A percentile compares a stretch with the other conserved stretches of the same genome.
Evolutionary conservation across 2,888 invertebrate species (phyloP).

Genomic region (Lasioglossum vierecki): DNA sequence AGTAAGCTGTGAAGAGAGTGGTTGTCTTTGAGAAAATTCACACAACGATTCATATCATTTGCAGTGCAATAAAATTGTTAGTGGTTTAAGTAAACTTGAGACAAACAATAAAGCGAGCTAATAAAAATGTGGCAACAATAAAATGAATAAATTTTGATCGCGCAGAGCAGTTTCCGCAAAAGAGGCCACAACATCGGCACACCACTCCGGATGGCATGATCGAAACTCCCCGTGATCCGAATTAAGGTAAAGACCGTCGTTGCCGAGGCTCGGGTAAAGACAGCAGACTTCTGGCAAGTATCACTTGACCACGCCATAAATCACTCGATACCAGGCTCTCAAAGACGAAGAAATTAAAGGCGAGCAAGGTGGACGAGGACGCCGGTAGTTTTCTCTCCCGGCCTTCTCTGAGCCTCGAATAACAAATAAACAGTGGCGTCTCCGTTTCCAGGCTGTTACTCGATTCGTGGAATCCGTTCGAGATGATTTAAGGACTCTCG

Average conservation of each 20-base stretch:
- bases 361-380: constrained; percentile 48
- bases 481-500: constrained; percentile 37
- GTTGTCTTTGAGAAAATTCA: too few relatives aligned
- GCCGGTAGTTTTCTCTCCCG: constrained; percentile 33
- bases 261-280: neutral
- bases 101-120: too few relatives aligned
- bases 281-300: constrained; percentile 64
- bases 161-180: neutral
- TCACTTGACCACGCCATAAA: constrained; percentile 72
- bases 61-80: too few relatives aligned
- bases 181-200: neutral
- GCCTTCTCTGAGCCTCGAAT: constrained; percentile 46
- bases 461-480: constrained; percentile 47
- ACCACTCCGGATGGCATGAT: constrained; percentile 17
- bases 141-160: too few relatives aligned
- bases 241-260: constrained; percentile 38
- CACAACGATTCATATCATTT: too few relatives aligned
- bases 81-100: too few relatives aligned
- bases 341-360: constrained; percentile 62
- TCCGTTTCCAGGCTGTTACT: constrained; percentile 37
- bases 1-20: too few relatives aligned
- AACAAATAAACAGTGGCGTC: constrained; percentile 66
- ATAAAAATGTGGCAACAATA: too few relatives aligned
- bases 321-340: constrained; percentile 67
- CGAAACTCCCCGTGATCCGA: constrained; percentile 40